Percentiles rank a stretch among this genome's conserved stretches.
Evolutionary conservation across 1,140 invertebrate genomes (phyloP).

Genomic region (Brachystomella parvula): DNA sequence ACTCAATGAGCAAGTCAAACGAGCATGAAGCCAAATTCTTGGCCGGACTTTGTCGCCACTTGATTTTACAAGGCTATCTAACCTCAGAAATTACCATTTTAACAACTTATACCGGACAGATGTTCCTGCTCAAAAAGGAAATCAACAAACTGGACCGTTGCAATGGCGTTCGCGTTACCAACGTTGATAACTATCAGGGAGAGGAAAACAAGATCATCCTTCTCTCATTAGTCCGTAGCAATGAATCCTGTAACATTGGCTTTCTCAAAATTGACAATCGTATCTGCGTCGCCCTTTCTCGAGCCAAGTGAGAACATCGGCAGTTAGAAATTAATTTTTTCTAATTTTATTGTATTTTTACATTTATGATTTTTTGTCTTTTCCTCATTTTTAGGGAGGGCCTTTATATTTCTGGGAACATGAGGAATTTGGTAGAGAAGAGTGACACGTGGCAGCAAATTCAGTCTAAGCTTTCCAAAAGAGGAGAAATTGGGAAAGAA

Average conservation of each 20-base stretch:
- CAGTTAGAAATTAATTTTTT: constrained; percentile 44
- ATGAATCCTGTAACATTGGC: constrained; percentile 59
- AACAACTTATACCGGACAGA: constrained; percentile 56
- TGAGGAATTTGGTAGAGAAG: not conserved
- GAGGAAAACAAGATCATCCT: constrained; percentile 78
- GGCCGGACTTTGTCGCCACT: constrained; percentile 50
- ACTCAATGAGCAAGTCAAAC: constrained; percentile 44
- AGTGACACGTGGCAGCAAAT: not conserved
- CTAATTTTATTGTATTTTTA: not conserved
- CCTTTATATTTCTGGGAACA: constrained; percentile 8
- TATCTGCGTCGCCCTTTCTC: constrained; percentile 72
- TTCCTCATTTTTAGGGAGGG: constrained; percentile 5
- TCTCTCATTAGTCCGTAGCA: constrained; percentile 71
- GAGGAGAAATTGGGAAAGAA: not conserved
- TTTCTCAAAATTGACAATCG: constrained; percentile 68
- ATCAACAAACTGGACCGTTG: not conserved
- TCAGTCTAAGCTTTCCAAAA: not conserved
- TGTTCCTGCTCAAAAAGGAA: not conserved
- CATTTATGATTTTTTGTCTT: not conserved
- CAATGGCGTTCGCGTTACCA: constrained; percentile 48
- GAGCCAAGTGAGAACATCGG: constrained; percentile 59
- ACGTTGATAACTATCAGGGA: constrained; percentile 77
- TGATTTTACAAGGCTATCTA: constrained; percentile 53
- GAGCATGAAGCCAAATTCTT: constrained; percentile 51
- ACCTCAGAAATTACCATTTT: constrained; percentile 57